Base-by-base conservation (phyloP, 2,888 invertebrate species). In the Smittia sp. region DNA sequence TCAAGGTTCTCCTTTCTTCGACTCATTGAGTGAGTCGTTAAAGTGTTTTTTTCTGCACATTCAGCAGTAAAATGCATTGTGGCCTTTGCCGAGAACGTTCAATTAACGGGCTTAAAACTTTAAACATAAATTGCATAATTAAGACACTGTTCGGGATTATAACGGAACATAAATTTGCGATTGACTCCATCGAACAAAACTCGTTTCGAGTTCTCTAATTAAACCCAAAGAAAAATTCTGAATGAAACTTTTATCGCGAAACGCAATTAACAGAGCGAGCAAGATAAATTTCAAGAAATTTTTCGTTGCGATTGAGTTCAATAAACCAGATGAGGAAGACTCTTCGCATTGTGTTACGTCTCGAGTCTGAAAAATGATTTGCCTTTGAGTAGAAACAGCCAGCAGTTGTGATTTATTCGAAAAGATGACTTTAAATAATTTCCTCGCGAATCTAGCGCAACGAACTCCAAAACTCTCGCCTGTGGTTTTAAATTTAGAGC, bases 141-240 rank as follows among this genome's bases (percentile, higher is more conserved):
- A 58, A 22, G 46, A 46, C 46, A 46, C 58, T 4, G 18, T 13
- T 52, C 13, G 2, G 32, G 54, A 69, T 69, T 69, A 69, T 69
- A 69, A 54, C 69, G 54, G 32, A 11, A 52, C 69, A 69, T 69
- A 54, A 69, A 69, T 52, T 52, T 52, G 15, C 18, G n/a, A 32
- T 22, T 65, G 32, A 32, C 32, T 25, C 24, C n/a, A 6, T 58
- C 20, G 22, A 62, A 22, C 13, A 27, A 27, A 25, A 24, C 15
- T 27, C 13, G 13, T 65, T 65, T 25, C 24, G 62, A 1, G 1
- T 62, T 24, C 13, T 46, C 11, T 15, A 46, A 46, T 13, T 46
- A 15, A 46, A 15, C 18, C 52, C 3, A 32, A 32, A 32, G 32
- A 32, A 32, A 32, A 32, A 32, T 32, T 32, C 32, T 32, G 4